Evolutionary conservation across 2,888 invertebrate species (phyloP).

Genomic region (Lacanobia wlatinum): DNA sequence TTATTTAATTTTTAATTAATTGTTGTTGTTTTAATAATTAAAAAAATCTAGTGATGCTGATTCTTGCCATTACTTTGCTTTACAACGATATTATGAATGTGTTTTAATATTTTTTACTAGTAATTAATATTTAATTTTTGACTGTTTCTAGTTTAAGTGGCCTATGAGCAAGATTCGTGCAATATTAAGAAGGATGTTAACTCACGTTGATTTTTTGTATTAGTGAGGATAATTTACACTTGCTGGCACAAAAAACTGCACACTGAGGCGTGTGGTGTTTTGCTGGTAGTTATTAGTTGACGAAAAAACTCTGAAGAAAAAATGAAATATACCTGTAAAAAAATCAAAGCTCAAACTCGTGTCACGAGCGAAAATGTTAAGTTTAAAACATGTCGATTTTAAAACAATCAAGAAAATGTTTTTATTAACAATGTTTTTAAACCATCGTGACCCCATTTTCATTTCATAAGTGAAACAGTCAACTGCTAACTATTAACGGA

Average conservation of each 20-base stretch:
- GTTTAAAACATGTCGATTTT: neutral
- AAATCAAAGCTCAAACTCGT: slow-evolving; percentile 5
- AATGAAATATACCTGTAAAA: too few relatives aligned
- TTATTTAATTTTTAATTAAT: slow-evolving; percentile 58
- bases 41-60: slow-evolving; percentile 58
- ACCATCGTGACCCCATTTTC: too few relatives aligned
- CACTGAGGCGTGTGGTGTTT: slow-evolving; percentile 42
- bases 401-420: neutral
- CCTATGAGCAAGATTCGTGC: slow-evolving; percentile 75
- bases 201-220: slow-evolving; percentile 42
- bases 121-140: slow-evolving; percentile 50
- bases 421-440: neutral
- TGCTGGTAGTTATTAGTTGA: slow-evolving; percentile 36
- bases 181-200: slow-evolving; percentile 71
- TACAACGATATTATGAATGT: slow-evolving; percentile 71
- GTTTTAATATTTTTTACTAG: slow-evolving; percentile 32
- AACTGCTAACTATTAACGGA: slow-evolving; percentile 25
- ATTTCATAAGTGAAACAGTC: neutral
- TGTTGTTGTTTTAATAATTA: slow-evolving; percentile 41
- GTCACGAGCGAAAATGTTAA: neutral
- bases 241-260: slow-evolving; percentile 70
- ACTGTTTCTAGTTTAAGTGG: slow-evolving; percentile 65
- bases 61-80: slow-evolving; percentile 78
- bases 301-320: neutral
- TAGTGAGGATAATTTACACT: slow-evolving; percentile 58